Evolutionary conservation across 2,888 invertebrate genomes (phyloP), one percentile per base, ranked within the genome.

Genomic region (Crepidodera aurea): DNA sequence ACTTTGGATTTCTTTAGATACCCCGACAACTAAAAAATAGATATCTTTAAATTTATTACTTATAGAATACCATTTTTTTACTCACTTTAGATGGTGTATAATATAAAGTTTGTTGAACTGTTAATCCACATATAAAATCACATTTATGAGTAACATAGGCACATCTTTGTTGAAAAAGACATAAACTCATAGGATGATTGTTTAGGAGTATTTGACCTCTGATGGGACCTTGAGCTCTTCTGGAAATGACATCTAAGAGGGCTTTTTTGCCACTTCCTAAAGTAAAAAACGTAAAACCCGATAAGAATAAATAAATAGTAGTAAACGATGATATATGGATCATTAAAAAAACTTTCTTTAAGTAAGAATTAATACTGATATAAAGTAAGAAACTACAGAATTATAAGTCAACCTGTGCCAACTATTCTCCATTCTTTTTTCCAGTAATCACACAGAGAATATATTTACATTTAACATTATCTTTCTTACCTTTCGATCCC

Each of bases 211-310:
- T 92, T 77, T 95, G 92, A 0, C 97, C 98, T 58, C 94, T 87
- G 0, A 92, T 92, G 1, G 92, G 89, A 1, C 92, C 92, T 68
- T 88, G 88, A 8, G 93, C 90, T 27, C 93, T 85, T 13, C 92
- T 85, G 0, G 93, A 90, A 59, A 98, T 93, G 5, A 97, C 96
- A 79, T 98, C 97, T 5, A 98, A 83, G 1, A 98, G 86, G 0
- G 96, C 96, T 27, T 95, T 88, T 78, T 98, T 98, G 0, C 98
- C 98, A 71, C 96, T 96, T 10, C 95, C 95, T 94, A 72, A 18
- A 79, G 74, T 25, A 46, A 39, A 39, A 0, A 4, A 25, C 18
- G 34, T 34, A 8, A 13, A n/a, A n/a, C n/a, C n/a, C n/a, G n/a
- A n/a, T n/a, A n/a, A n/a, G n/a, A n/a, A n/a, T n/a, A n/a, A n/a